Conservation (phyloP, 1,140 invertebrate genomes). For the Parapsyche elsis region DNA sequence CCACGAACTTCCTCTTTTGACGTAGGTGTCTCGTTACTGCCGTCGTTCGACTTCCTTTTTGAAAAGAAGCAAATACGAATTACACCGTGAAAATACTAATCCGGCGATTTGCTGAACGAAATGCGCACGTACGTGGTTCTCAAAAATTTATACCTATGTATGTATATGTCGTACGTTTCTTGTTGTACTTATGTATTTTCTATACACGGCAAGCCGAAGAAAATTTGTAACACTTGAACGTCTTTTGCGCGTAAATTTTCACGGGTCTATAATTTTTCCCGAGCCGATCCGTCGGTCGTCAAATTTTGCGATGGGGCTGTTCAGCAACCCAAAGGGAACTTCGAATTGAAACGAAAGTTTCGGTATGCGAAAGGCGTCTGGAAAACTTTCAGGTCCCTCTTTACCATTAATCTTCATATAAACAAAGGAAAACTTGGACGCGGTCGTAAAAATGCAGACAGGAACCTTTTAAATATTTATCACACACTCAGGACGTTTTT, state of each 20-base stretch:
- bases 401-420: conserved; percentile 18
- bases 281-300: neutral
- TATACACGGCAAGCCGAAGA: too few relatives aligned
- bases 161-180: too few relatives aligned
- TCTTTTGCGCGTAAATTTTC: conserved; percentile 3
- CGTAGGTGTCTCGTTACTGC: neutral
- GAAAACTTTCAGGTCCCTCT: conserved; percentile 1
- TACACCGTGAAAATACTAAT: neutral
- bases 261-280: conserved; percentile 16
- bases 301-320: neutral
- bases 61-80: neutral
- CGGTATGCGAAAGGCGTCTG: neutral
- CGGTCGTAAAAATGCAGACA: conserved; percentile 24
- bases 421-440: conserved; percentile 10
- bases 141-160: too few relatives aligned
- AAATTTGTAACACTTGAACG: neutral
- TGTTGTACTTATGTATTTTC: too few relatives aligned
- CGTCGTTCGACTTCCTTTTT: neutral
- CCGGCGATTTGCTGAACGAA: neutral
- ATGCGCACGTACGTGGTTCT: neutral
- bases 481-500: neutral
- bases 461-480: conserved; percentile 19
- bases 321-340: neutral
- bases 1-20: neutral
- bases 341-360: conserved; percentile 12